Evolutionary conservation across 2,113 vertebrate species (phyloP).

Genomic region (Pholis gunnellus): DNA sequence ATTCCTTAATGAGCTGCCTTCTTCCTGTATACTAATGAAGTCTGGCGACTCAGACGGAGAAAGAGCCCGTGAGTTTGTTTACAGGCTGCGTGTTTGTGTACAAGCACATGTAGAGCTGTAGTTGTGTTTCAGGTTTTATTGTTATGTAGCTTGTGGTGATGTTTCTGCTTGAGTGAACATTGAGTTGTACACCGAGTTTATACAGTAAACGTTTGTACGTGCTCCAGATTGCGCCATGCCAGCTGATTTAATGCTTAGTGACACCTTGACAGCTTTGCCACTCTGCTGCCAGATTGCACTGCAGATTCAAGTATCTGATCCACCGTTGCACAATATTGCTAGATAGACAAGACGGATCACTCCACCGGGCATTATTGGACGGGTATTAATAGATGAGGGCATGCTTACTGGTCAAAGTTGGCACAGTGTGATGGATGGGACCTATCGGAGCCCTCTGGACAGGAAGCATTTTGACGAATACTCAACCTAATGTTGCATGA

Average conservation of each 20-base stretch:
- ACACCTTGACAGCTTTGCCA: slow-evolving; percentile 32
- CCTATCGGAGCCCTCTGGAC: slow-evolving; percentile 40
- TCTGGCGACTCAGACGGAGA: slow-evolving; percentile 6
- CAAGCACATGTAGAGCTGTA: neutral
- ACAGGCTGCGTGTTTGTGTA: neutral
- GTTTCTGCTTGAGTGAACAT: neutral
- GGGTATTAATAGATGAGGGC: slow-evolving; percentile 2
- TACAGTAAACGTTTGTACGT: neutral
- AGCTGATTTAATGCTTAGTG: slow-evolving; percentile 27
- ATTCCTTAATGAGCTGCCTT: slow-evolving; percentile 58
- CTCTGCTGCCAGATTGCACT: slow-evolving; percentile 11
- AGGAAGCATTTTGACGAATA: slow-evolving; percentile 45
- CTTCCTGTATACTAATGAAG: slow-evolving; percentile 62
- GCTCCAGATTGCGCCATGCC: slow-evolving; percentile 3
- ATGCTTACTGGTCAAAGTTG: slow-evolving; percentile 25
- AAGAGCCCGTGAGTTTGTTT: slow-evolving; percentile 20
- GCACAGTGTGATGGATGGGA: slow-evolving; percentile 48
- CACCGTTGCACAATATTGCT: neutral
- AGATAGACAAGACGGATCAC: neutral
- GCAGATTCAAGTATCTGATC: neutral
- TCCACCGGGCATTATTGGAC: neutral
- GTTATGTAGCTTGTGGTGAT: neutral
- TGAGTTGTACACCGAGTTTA: neutral
- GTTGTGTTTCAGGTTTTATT: neutral
- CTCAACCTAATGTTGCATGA: slow-evolving; percentile 5